Evolutionary conservation across 2,888 invertebrate genomes (phyloP), one percentile per base, ranked within the genome.

Genomic region (Pristionchus maxplancki): DNA sequence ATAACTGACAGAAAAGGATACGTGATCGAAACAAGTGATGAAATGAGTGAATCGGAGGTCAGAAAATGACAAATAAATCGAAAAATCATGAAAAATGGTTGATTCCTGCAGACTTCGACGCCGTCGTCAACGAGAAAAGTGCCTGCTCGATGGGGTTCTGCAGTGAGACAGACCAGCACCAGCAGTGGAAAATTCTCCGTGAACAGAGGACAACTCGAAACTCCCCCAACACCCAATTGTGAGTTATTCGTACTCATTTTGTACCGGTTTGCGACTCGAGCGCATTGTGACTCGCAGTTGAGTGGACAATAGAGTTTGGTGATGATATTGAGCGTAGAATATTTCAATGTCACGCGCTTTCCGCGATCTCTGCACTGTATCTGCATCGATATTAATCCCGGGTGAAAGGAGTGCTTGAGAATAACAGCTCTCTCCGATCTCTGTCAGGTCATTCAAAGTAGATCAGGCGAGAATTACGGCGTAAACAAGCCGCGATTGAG

Each of bases 161-260:
- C 58, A 0, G 62, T 88, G 17, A 24, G 88, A 81, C 88, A 88
- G 24, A n/a, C 78, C 17, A 78, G 81, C 0, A 88, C 88, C 1
- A 53, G 53, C n/a, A 78, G 78, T 28, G 78, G 78, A 24, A 88
- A 88, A 40, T 81, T 88, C 62, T 28, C 78, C 58, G 62, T 62
- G 11, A 24, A 53, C 5, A 17, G 78, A 62, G 31, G 62, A 20
- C 78, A 88, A 31, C n/a, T 88, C 37, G 88, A 88, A 34, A 88
- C 78, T 11, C 88, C 88, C 0, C 81, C 88, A 28, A 88, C 88
- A 15, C 88, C 88, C 40, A 88, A n/a, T 58, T 88, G 88, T 87
- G 20, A n/a, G 85, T 50, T 34, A 40, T 1, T 71, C 20, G 71
- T 11, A 37, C 53, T 58, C 37, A 17, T 83, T 37, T 37, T 37